A percentile compares a stretch with the other conserved stretches of the same genome.
phyloP scores from a whole-genome alignment of 1,140 invertebrate genomes.

The Fopius arisanus region DNA sequence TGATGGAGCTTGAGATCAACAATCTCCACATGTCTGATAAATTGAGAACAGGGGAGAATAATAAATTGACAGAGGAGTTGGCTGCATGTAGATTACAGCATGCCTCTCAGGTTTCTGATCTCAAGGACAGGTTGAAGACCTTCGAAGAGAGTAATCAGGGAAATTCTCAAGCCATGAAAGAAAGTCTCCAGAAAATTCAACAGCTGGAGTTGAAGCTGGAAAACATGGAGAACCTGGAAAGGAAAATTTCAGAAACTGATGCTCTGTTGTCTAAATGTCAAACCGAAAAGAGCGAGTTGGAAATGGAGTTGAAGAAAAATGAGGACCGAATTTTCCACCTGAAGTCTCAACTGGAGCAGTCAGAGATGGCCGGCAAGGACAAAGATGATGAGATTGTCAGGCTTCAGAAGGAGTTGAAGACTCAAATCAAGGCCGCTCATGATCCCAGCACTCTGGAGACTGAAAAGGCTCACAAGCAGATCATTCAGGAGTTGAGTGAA shows the following conservation, averaged over 20 bases:
- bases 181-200: not conserved
- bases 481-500: conserved; percentile 26
- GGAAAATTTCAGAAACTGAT: conserved; percentile 35
- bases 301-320: conserved; percentile 32
- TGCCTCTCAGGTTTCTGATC: not conserved
- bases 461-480: conserved; percentile 28
- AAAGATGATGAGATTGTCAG: conserved; percentile 28
- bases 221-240: conserved; percentile 24
- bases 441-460: not conserved
- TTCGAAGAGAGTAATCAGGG: not conserved
- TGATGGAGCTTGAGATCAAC: not conserved
- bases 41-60: not conserved
- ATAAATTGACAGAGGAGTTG: not conserved
- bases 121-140: not conserved
- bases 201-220: conserved; percentile 4
- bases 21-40: not conserved
- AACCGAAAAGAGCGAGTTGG: conserved; percentile 39
- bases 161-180: not conserved
- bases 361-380: not conserved
- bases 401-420: conserved; percentile 22
- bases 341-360: not conserved
- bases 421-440: too few relatives aligned
- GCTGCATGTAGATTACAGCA: not conserved
- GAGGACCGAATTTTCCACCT: not conserved
- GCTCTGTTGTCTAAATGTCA: not conserved